Evolutionary conservation across 2,113 vertebrate species (phyloP).

Genomic region (Gavialis gangeticus): DNA sequence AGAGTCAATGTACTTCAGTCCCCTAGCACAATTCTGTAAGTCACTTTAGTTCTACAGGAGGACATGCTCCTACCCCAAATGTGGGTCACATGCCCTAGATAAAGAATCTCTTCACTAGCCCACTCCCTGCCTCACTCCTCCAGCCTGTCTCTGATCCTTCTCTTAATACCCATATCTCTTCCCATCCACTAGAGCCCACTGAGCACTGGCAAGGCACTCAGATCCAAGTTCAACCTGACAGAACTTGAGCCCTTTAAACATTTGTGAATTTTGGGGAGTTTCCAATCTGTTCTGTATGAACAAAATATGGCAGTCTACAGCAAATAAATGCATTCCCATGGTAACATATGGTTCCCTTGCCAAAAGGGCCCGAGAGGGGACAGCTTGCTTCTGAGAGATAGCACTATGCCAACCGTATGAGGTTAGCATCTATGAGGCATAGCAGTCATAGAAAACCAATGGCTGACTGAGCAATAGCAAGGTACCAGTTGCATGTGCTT

Average conservation of each 20-base stretch:
- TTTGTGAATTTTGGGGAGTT: not conserved
- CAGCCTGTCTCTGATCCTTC: no score
- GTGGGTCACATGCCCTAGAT: no score
- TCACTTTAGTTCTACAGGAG: no score
- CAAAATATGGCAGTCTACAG: not conserved
- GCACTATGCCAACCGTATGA: no score
- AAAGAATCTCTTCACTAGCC: not conserved
- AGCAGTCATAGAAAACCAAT: not conserved
- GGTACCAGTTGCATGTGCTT: accelerated
- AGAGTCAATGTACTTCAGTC: no score
- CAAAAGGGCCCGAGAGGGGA: not conserved
- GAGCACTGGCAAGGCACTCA: not conserved
- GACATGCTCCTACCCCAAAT: no score
- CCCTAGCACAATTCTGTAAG: no score
- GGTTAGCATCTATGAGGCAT: no score
- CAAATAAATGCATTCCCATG: not conserved
- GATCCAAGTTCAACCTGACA: not conserved
- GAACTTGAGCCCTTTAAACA: not conserved
- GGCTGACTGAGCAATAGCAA: not conserved
- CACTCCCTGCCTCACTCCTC: not conserved
- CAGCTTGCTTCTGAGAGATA: not conserved
- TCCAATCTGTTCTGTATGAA: not conserved
- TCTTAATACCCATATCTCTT: not conserved
- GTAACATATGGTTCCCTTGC: not conserved
- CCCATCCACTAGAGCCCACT: not conserved